phyloP scores from a whole-genome alignment of 2,113 vertebrate species.

The Phocoena phocoena region DNA sequence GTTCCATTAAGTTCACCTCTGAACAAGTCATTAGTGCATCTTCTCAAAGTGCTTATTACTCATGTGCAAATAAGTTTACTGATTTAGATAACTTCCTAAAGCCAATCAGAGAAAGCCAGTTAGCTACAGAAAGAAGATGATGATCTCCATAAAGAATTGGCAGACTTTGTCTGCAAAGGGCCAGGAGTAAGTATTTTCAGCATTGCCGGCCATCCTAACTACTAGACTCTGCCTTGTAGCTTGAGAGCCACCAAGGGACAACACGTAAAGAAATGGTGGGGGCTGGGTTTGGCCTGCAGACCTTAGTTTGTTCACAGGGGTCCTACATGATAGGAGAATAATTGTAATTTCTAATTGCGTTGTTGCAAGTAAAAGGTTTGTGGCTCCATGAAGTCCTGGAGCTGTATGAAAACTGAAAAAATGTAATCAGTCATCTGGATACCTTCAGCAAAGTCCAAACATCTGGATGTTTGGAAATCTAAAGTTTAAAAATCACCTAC shows the following conservation, averaged over 20 bases:
- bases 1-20: neutral
- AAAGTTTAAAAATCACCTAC: constrained; percentile 60
- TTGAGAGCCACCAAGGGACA: neutral
- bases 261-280: fast-evolving
- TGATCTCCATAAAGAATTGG: neutral
- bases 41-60: neutral
- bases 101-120: neutral
- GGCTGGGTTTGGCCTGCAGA: neutral
- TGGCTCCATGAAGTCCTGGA: neutral
- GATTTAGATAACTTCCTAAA: neutral
- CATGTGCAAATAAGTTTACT: neutral
- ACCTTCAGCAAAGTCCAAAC: constrained; percentile 60
- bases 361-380: neutral
- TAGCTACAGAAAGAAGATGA: neutral
- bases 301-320: neutral
- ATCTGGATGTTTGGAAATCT: constrained; percentile 71
- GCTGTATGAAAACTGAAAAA: constrained; percentile 25
- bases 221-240: neutral
- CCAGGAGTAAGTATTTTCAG: neutral
- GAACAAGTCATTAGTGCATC: neutral
- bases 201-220: fast-evolving
- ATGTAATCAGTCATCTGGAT: constrained; percentile 54
- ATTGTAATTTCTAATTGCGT: constrained; percentile 44
- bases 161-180: neutral
- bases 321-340: neutral